These are phyloP conservation scores for Aphidius colemani DNA, from an alignment of 2,888 invertebrate species.

Conservation along the genomic window DNA sequence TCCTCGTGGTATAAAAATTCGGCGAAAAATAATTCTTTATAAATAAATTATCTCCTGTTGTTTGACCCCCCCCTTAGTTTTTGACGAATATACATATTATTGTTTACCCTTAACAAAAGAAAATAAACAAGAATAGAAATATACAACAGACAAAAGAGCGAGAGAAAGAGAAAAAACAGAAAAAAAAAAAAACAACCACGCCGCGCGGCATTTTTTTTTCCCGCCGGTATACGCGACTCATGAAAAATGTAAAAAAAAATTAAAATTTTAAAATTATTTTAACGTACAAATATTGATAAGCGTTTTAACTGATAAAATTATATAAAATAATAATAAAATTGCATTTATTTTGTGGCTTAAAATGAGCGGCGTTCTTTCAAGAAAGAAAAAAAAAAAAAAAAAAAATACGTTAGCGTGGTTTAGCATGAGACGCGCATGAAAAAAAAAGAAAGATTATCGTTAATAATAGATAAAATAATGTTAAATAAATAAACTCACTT, in stretches of 20 bases:
- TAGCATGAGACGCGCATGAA: conserved; percentile 11
- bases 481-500: conserved; percentile 64
- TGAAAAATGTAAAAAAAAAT: background rate
- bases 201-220: conserved; percentile 15
- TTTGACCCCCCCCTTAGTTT: background rate
- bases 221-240: conserved; percentile 4
- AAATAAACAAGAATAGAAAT: background rate
- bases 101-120: background rate
- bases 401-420: conserved; percentile 6
- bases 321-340: too few relatives aligned
- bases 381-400: background rate
- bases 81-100: background rate
- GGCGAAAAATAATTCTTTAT: too few relatives aligned
- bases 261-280: background rate
- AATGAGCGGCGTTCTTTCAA: too few relatives aligned
- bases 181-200: conserved; percentile 7
- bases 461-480: conserved; percentile 2
- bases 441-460: conserved; percentile 4
- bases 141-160: background rate
- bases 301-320: background rate
- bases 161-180: too few relatives aligned
- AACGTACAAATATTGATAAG: too few relatives aligned
- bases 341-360: too few relatives aligned
- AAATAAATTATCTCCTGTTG: conserved; percentile 1
- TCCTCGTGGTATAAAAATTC: too few relatives aligned